Evolutionary conservation across 92 coral and sea anemone species (phyloP), one percentile per base, ranked within the genome.

Genomic region (Epizoanthus scotinus): DNA sequence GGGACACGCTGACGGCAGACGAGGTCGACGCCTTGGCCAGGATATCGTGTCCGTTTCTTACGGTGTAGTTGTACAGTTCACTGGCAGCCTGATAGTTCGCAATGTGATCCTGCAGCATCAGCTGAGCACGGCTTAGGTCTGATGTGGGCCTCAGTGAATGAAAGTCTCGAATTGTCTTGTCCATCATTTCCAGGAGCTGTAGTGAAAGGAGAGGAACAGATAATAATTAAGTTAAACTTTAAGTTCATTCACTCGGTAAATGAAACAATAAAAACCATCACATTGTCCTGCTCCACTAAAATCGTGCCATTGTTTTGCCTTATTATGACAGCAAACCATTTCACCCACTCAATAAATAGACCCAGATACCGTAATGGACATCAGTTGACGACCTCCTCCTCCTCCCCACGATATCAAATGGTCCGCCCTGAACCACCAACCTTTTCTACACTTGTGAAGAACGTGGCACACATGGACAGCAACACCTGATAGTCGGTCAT

Each of bases 21-120:
- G 91, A 84, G n/a, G 92, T 85, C 75, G 90, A 89, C 25, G 93
- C 93, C 61, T 92, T 92, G 31, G 85, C 86, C 31, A 96, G 83
- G 50, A 93, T 94, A 79, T 96, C 99, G 53, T 92, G 95, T 8
- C 98, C 96, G 71, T 90, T 91, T 67, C 86, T 86, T 24, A 92
- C 88, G 42, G 95, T 91, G 75, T 87, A 93, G 84, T 83, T 82
- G 84, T 91, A 88, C 21, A 93, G 91, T 27, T 96, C 99, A 19
- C 86, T 42, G 19, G 90, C 93, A 26, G 94, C 87, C 67, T 93
- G 94, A 91, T 91, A 96, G 79, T 94, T 89, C 44, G 96, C 98
- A 38, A 96, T 89, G 78, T 96, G 99, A 81, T 96, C 99, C 72
- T 96, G 99, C 13, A 96, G 92, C 89, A 96, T 92, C 52, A 96